Evolutionary conservation across 2,888 invertebrate genomes (phyloP), one percentile per base, ranked within the genome.

Genomic region (Eristalinus sepulchralis): DNA sequence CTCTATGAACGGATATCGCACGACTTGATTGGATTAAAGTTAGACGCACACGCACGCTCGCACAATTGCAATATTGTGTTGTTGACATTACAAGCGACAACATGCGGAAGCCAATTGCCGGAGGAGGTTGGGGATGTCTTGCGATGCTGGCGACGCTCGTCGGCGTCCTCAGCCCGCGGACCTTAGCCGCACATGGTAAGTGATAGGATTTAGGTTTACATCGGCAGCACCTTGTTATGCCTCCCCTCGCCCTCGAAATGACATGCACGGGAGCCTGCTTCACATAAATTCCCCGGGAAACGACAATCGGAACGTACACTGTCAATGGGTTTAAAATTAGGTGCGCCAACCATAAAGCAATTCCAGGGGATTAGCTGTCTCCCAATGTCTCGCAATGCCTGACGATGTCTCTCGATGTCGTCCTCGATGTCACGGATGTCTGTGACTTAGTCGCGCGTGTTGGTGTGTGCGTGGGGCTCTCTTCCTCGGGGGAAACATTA

Each of bases 171-270:
- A 75, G 64, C 60, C 83, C 75, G 72, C 64, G 83, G 75, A 86
- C 60, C 36, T 67, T 71, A 75, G 86, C 86, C 83, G 70, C 75
- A 79, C 86, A 83, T 62, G 86, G 86, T 86, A 83, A 86, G 86
- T 86, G 63, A 64, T 83, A 71, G 70, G 80, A 73, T 67, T 55
- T 57, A 24, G 10, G 59, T 39, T 59, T 72, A 62, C 62, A 60
- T 72, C 47, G 34, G n/a, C 27, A 63, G 34, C 24, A 72, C 24
- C 85, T 85, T 85, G 77, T 82, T 82, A 82, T 64, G 2, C 27
- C 27, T 27, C 27, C 27, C 27, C 27, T 27, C 5, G 5, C 27
- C 47, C 57, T 13, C 53, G 59, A 17, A 57, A 63, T 68, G 76
- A 72, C 77, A 80, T 70, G 70, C 53, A 8, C 24, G 55, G 55